A percentile compares a stretch with the other conserved stretches of the same genome.
Evolutionary conservation across 2,113 vertebrate genomes (phyloP).

Genomic region (Copsychus sechellarum): DNA sequence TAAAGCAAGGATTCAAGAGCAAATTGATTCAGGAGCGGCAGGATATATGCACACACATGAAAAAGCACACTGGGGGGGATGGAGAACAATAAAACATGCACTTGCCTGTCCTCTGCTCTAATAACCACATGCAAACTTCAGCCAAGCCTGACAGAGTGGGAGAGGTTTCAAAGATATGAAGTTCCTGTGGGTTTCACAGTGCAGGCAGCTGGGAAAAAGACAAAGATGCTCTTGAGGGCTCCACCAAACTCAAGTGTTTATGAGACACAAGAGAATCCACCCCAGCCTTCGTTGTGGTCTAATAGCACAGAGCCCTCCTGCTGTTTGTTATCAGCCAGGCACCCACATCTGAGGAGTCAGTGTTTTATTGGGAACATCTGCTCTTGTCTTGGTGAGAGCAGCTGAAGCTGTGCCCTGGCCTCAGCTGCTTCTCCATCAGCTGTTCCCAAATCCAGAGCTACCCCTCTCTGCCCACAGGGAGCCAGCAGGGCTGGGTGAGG

Average conservation of each 20-base stretch:
- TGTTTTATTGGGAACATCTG: slow-evolving; percentile 17
- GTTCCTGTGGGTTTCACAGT: background rate
- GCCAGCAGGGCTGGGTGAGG: background rate
- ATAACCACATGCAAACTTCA: slow-evolving; percentile 1
- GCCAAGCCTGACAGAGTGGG: slow-evolving; percentile 19
- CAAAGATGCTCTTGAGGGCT: background rate
- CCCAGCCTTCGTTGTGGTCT: background rate
- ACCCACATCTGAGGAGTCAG: background rate
- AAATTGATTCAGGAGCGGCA: background rate
- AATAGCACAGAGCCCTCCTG: background rate
- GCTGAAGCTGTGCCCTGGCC: background rate
- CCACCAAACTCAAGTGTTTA: background rate
- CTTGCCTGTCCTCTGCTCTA: slow-evolving; percentile 38
- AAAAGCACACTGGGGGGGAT: background rate
- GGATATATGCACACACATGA: background rate
- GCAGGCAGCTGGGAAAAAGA: background rate
- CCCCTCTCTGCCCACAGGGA: background rate
- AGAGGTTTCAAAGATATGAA: slow-evolving; percentile 1
- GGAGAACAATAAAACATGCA: background rate
- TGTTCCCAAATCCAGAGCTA: background rate
- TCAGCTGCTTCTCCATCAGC: background rate
- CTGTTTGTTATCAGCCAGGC: slow-evolving; percentile 15
- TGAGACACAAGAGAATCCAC: background rate
- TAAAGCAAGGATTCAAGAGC: background rate
- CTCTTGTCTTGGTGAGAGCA: background rate